Evolutionary conservation across 2,113 vertebrate species (phyloP), one percentile per base, ranked within the genome.

Genomic region (Gymnocephalus cernua): DNA sequence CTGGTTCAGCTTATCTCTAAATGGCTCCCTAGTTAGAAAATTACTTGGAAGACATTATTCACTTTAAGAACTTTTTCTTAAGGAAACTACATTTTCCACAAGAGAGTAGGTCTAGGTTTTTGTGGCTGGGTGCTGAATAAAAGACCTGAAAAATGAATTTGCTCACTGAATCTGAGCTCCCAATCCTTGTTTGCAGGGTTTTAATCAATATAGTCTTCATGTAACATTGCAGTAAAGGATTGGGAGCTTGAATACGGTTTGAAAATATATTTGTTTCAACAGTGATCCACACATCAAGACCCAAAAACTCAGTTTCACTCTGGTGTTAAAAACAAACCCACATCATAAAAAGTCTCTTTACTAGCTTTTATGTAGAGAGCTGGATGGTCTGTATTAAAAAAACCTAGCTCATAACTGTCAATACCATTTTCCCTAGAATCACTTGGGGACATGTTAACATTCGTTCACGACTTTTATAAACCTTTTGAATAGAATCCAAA

Each of bases 1-100:
- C 86, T 95, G 70, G 92, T 95, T 66, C 90, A 95, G 54, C 93
- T 96, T 41, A 41, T 41, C 67, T 94, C 95, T 79, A 74, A 74
- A 57, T 91, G 91, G 4, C 92, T 96, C 27, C 93, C 93, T 0
- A 92, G 95, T 89, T 18, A 51, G 56, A 38, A 57, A 73, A 29
- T 67, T 4, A 13, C 47, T 45, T 38, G 10, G 21, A 67, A 44
- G 25, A 59, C 61, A 12, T 57, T 62, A 47, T 68, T 69, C 6
- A 21, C 32, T 66, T 64, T 19, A 18, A 27, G 23, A 58, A 47
- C 62, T 64, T 57, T 61, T 41, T 25, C 57, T 21, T 25, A 3
- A 38, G 35, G 47, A n/a, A 9, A 54, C 15, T 13, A 47, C 25
- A 25, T 76, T 50, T 64, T 72, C 19, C 3, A 9, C 23, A 2